phyloP scores from a whole-genome alignment of 1,140 invertebrate genomes.

The Copidosoma floridanum region DNA sequence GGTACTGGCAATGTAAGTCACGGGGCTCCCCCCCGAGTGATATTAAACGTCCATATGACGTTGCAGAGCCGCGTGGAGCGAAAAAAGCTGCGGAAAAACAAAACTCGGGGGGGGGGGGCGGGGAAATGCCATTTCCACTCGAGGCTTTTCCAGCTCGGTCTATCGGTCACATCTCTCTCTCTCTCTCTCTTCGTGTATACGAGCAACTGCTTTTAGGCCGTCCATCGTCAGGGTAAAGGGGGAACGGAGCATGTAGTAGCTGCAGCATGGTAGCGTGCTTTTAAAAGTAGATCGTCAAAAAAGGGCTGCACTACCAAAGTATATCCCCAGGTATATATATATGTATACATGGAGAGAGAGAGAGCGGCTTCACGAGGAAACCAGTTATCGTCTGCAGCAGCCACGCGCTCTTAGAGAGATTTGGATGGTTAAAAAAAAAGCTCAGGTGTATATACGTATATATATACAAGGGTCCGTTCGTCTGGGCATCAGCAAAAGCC shows the following conservation, averaged over 20 bases:
- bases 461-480: constrained; percentile 3
- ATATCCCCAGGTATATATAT: too few species aligned
- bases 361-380: constrained; percentile 16
- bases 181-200: neutral
- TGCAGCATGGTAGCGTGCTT: neutral
- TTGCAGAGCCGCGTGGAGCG: too few species aligned
- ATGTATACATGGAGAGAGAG: too few species aligned
- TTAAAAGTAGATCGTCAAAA: constrained; percentile 11
- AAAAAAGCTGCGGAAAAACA: too few species aligned
- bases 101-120: too few species aligned
- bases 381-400: constrained; percentile 11
- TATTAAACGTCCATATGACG: too few species aligned
- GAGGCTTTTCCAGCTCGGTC: neutral
- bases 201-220: constrained; percentile 3
- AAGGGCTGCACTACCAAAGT: constrained; percentile 11
- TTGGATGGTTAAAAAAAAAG: constrained; percentile 8
- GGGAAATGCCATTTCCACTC: too few species aligned
- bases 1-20: too few species aligned
- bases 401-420: neutral
- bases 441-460: too few species aligned
- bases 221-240: constrained; percentile 11
- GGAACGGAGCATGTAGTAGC: too few species aligned
- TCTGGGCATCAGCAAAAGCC: constrained; percentile 1
- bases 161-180: neutral
- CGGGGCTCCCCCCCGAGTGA: too few species aligned